Base-by-base conservation (phyloP, 2,888 invertebrate species). In the Caenorhabditis panamensis region DNA sequence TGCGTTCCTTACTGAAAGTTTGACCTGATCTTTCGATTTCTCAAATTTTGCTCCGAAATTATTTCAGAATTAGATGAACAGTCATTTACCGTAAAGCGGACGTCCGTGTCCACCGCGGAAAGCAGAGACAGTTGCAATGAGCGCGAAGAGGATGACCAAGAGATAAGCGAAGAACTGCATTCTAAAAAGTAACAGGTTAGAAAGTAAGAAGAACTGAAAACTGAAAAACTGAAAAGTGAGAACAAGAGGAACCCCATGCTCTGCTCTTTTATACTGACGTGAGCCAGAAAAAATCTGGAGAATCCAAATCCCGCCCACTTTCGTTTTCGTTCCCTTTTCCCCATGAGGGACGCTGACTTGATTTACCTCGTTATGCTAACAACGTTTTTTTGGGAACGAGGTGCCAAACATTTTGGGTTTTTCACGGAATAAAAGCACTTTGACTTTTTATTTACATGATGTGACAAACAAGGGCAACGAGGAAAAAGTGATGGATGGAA, bases 101-200 rank as follows among this genome's bases (percentile, higher is more conserved):
- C 82, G 77, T 44, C 82, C 82, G 47, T 82, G 82, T 56, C 82
- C 82, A 54, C 82, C 82, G 18, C 82, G 82, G 77, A 82, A 82
- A 6, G 82, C 72, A 2, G 77, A 77, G 8, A 61, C 73, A n/a
- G 73, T 64, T 11, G 73, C 72, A 24, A 82, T 37, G 56, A 82
- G 54, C 13, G 68, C 72, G 41, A 78, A 58, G 20, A 82, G 53
- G 54, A 73, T 56, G 20, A 78, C 51, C 31, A 82, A 54, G 20
- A 82, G 62, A 47, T 49, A 31, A n/a, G 77, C 62, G 13, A 78
- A 20, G 36, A 78, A 51, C 47, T 82, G 71, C 82, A 82, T 82
- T 69, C 69, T 79, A 68, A 24, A 68, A 58, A 2, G 1, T 13
- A 18, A 49, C 6, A 28, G 8, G 26, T 49, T 37, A 16, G 16